Conservation (phyloP, 2,113 vertebrate genomes). For the Tragelaphus scriptus region DNA sequence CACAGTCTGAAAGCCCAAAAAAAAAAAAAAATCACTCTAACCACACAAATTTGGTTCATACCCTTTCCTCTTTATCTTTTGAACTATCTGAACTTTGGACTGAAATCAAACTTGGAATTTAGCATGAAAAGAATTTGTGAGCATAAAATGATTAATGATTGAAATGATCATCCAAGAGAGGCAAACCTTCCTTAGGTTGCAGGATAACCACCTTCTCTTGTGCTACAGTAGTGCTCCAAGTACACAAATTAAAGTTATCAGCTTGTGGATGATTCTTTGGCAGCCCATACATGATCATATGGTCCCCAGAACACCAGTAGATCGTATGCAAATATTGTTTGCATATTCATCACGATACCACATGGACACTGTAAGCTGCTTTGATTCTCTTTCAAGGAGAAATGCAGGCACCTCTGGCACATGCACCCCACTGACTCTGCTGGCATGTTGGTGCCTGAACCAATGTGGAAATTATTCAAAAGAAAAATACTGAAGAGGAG, state of each 20-base stretch:
- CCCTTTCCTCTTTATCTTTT: neutral
- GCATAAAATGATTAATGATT: neutral
- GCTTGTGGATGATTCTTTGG: conserved; percentile 12
- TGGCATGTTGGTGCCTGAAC: conserved; percentile 4
- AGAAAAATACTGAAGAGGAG: conserved; percentile 28
- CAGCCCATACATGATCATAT: neutral
- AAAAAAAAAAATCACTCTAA: neutral
- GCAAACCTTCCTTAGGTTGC: neutral
- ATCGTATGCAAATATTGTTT: conserved; percentile 48
- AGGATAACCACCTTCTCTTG: neutral
- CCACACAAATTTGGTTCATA: neutral
- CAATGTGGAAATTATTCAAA: conserved; percentile 36
- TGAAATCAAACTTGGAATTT: neutral
- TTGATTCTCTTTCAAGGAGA: conserved; percentile 55
- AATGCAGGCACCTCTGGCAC: conserved; percentile 1
- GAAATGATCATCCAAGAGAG: neutral
- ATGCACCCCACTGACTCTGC: neutral
- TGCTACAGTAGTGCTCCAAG: neutral
- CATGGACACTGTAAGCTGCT: conserved; percentile 43
- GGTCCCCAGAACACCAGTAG: neutral
- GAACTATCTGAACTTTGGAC: neutral
- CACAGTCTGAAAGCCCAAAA: neutral
- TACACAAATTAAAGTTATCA: neutral
- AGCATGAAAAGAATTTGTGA: neutral
- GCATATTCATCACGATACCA: conserved; percentile 47